phyloP scores from a whole-genome alignment of 1,140 invertebrate genomes.

The Eubasilissa regina region DNA sequence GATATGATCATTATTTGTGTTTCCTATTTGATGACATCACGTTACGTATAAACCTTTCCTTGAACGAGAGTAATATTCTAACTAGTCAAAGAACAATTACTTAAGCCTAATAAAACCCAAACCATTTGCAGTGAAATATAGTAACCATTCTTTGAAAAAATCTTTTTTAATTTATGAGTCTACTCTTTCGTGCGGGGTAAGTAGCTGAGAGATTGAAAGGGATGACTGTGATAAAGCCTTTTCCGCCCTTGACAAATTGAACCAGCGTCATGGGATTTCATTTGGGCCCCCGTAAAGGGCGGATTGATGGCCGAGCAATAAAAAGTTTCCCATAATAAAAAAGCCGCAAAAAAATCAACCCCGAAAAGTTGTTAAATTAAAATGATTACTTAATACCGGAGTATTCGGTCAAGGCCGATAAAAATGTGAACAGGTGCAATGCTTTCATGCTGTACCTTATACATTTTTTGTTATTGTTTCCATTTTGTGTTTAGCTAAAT shows the following conservation, averaged over 20 bases:
- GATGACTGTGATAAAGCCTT: constrained; percentile 40
- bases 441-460: too few relatives aligned
- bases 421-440: too few relatives aligned
- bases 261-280: constrained; percentile 9
- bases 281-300: constrained; percentile 24
- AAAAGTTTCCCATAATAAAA: constrained; percentile 32
- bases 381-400: constrained; percentile 24
- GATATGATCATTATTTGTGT: too few relatives aligned
- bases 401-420: too few relatives aligned
- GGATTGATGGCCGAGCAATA: constrained; percentile 41
- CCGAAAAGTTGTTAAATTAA: constrained; percentile 33
- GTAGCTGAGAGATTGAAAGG: constrained; percentile 25
- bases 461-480: too few relatives aligned
- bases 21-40: too few relatives aligned
- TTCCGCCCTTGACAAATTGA: constrained; percentile 39
- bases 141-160: constrained; percentile 16
- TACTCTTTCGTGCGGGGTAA: background rate
- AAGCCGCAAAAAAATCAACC: constrained; percentile 7
- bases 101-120: constrained; percentile 6
- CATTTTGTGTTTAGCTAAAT: too few relatives aligned
- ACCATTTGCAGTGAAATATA: constrained; percentile 4
- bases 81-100: background rate
- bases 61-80: constrained; percentile 1
- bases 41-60: too few relatives aligned
- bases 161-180: constrained; percentile 25